Percentiles rank a stretch among this genome's conserved stretches.
Evolutionary conservation across 2,797 vertebrate species (phyloP).

Genomic region (Cygnus olor): DNA sequence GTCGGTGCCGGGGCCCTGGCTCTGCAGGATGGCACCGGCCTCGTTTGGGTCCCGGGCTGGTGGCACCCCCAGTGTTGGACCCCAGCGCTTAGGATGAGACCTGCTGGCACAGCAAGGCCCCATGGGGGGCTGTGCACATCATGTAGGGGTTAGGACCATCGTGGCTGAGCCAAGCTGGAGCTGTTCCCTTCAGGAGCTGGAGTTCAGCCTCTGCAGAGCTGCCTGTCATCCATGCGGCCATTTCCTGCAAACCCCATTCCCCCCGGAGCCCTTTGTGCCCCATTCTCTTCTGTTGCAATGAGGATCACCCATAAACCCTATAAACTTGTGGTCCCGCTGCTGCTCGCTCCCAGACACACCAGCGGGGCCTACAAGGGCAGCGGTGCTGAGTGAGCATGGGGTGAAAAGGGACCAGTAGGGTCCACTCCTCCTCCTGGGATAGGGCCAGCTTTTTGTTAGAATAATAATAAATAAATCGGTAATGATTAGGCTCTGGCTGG

Average conservation of each 20-base stretch:
- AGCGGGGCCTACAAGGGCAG: not conserved
- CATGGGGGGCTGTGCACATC: accelerated
- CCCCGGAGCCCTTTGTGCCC: not conserved
- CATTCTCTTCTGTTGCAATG: not conserved
- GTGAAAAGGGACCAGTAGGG: not conserved
- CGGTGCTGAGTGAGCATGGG: not conserved
- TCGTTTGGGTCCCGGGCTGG: accelerated
- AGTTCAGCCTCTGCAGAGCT: not conserved
- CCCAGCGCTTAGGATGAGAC: not conserved
- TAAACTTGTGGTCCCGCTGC: not conserved
- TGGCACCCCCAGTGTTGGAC: not conserved
- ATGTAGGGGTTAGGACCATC: not conserved
- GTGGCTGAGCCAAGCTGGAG: not conserved
- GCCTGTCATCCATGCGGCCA: not conserved
- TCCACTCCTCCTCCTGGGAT: not conserved
- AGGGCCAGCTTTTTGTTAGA: not conserved
- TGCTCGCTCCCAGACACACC: not conserved
- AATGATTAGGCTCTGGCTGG: not conserved
- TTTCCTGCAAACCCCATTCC: not conserved
- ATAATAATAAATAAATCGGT: not conserved
- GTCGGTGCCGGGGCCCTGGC: not conserved
- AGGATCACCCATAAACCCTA: accelerated
- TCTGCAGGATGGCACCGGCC: not conserved
- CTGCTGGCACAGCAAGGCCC: not conserved
- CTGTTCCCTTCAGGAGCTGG: not conserved